Conservation (phyloP, 1,140 invertebrate genomes). For the Aphelenchoides fujianensis region DNA sequence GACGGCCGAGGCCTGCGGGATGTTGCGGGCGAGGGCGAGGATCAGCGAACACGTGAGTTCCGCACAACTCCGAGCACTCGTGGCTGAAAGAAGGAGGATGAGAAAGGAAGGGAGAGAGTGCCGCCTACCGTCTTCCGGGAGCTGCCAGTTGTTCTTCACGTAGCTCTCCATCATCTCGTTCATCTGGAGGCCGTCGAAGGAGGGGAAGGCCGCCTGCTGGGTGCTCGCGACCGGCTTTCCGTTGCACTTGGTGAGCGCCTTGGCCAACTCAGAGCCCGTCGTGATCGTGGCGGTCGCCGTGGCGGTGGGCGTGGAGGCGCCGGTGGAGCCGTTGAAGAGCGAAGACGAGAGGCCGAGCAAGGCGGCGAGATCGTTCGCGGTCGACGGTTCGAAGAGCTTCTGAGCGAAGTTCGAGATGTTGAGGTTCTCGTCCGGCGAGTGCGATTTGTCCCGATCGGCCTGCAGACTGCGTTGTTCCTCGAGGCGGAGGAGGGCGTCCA, state of each 20-base stretch:
- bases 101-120: conserved; percentile 23
- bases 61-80: conserved; percentile 17
- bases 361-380: neutral
- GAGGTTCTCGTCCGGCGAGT: conserved; percentile 33
- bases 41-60: conserved; percentile 91
- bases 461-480: conserved; percentile 35
- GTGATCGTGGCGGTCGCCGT: conserved; percentile 3
- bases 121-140: conserved; percentile 43
- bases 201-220: conserved; percentile 18
- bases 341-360: neutral
- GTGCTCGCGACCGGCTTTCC: neutral
- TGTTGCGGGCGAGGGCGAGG: conserved; percentile 74
- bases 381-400: conserved; percentile 25
- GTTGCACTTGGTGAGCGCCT: conserved; percentile 9
- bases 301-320: neutral
- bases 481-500: conserved; percentile 31
- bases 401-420: conserved; percentile 35
- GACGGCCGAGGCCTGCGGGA: conserved; percentile 77
- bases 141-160: conserved; percentile 48
- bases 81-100: conserved; percentile 7
- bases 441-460: conserved; percentile 28
- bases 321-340: neutral
- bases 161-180: conserved; percentile 47
- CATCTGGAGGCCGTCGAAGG: conserved; percentile 24
- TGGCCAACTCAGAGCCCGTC: conserved; percentile 14